Percentiles rank a stretch among this genome's conserved stretches.
Evolutionary conservation across 2,888 invertebrate genomes (phyloP).

Genomic region (Congeria kusceri): DNA sequence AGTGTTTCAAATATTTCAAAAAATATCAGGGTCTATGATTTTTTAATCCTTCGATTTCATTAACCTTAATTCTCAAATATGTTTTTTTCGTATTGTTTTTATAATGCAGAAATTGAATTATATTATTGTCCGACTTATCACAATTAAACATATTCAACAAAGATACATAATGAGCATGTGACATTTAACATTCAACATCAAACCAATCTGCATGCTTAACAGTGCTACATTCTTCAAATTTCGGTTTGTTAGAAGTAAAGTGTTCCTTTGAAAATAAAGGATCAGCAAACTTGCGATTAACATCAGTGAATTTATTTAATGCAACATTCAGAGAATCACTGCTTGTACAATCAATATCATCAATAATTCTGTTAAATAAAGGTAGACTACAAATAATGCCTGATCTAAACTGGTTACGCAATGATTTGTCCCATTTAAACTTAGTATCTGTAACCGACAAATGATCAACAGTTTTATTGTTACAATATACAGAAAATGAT

Average conservation of each 20-base stretch:
- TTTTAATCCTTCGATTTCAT: too few species aligned
- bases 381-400: neutral
- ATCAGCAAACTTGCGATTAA: neutral
- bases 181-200: constrained; percentile 6
- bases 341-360: neutral
- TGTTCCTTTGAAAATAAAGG: constrained; percentile 14
- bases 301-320: neutral
- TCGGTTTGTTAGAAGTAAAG: neutral
- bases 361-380: constrained; percentile 8
- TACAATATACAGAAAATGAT: too few species aligned
- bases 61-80: too few species aligned
- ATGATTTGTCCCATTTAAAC: too few species aligned
- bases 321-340: neutral
- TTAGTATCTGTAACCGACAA: too few species aligned
- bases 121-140: too few species aligned
- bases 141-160: neutral
- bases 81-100: too few species aligned
- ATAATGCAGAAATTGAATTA: too few species aligned
- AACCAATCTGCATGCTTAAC: constrained; percentile 12
- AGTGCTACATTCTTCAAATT: neutral
- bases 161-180: neutral
- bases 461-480: too few species aligned
- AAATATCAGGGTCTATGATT: too few species aligned
- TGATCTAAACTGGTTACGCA: neutral
- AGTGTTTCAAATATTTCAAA: too few species aligned